These are phyloP conservation scores for Anguilla rostrata DNA, from an alignment of 2,113 vertebrate genomes.

Conservation along the genomic window DNA sequence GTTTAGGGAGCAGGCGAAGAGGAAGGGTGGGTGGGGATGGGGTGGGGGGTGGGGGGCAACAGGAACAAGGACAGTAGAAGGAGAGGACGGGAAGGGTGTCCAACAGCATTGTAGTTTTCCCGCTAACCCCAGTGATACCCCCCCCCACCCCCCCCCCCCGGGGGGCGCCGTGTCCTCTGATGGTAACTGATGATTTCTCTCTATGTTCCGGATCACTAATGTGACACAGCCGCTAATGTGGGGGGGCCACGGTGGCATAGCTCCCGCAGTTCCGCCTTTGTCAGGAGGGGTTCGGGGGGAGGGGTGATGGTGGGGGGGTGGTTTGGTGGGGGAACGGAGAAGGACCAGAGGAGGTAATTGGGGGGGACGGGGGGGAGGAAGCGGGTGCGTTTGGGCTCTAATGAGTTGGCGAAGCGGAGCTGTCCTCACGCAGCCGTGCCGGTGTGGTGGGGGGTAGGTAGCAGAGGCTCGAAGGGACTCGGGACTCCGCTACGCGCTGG, in stretches of 20 bases:
- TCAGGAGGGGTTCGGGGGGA: neutral
- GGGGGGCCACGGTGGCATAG: neutral
- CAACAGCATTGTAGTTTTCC: neutral
- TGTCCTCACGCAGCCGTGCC: too few relatives aligned
- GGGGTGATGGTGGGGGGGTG: neutral
- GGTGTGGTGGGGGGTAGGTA: too few relatives aligned
- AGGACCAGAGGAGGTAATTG: neutral
- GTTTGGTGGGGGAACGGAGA: neutral
- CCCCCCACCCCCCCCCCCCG: neutral
- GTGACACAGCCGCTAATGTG: constrained; percentile 19
- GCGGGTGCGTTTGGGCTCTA: neutral
- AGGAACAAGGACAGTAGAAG: neutral
- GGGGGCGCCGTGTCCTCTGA: neutral
- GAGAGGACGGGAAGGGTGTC: neutral
- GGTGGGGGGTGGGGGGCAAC: neutral
- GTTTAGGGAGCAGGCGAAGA: neutral
- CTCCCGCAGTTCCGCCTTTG: neutral
- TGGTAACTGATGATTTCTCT: constrained; percentile 29
- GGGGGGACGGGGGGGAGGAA: neutral
- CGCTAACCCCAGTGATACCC: neutral
- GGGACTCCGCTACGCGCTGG: too few relatives aligned
- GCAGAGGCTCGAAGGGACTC: too few relatives aligned
- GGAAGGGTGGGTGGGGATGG: neutral
- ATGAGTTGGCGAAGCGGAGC: neutral
- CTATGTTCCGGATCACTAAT: constrained; percentile 29